phyloP scores from a whole-genome alignment of 2,797 vertebrate species.

The Gymnothorax reevesii region DNA sequence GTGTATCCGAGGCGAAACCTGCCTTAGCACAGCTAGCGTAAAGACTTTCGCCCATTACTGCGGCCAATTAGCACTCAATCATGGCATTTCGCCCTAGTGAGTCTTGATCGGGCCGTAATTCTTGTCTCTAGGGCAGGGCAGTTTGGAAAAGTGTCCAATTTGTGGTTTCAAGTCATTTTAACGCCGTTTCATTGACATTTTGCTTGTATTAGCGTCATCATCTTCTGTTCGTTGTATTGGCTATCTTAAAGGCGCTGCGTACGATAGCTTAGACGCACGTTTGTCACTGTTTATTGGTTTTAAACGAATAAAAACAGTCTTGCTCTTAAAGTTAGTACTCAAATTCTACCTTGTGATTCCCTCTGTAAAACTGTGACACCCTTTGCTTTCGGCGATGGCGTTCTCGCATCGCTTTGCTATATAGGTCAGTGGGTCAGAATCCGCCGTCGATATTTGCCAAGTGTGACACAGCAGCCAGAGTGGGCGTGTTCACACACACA shows the following conservation, averaged over 20 bases:
- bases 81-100: not conserved
- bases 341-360: not conserved
- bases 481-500: not conserved
- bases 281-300: no score
- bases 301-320: no score
- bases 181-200: not conserved
- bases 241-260: not conserved
- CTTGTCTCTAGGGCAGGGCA: not conserved
- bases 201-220: not conserved
- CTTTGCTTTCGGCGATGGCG: not conserved
- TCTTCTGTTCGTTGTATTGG: not conserved
- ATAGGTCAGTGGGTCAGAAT: constrained; percentile 49
- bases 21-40: not conserved
- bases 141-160: not conserved
- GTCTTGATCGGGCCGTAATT: not conserved
- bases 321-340: not conserved
- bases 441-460: constrained; percentile 45
- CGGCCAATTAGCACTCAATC: not conserved
- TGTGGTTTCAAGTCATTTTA: not conserved
- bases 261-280: not conserved
- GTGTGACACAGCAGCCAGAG: not conserved
- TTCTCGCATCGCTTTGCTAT: constrained; percentile 42
- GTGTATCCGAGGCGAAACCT: not conserved
- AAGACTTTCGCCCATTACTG: not conserved
- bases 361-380: not conserved